Evolutionary conservation across 1,140 invertebrate species (phyloP).

Genomic region (Plectrocnemia conspersa): DNA sequence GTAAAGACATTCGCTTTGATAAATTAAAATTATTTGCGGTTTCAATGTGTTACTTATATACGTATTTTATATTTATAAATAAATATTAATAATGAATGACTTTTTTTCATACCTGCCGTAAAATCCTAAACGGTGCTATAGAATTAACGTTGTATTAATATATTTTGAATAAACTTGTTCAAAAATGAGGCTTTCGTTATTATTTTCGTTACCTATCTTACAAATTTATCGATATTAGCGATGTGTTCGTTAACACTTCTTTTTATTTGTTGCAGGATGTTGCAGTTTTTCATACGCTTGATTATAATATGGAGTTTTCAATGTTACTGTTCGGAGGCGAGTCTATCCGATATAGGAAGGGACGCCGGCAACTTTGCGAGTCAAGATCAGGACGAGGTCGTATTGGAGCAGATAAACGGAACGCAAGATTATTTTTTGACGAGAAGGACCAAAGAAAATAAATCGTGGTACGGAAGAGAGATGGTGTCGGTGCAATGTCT

Average conservation of each 20-base stretch:
- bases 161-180: too few relatives aligned
- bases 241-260: conserved; percentile 35
- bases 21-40: too few relatives aligned
- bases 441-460: conserved; percentile 51
- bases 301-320: neutral
- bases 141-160: too few relatives aligned
- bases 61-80: conserved; percentile 18
- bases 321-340: neutral
- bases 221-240: neutral
- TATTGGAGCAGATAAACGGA: conserved; percentile 51
- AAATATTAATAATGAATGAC: conserved; percentile 9
- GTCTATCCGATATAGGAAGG: conserved; percentile 9
- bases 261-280: conserved; percentile 34
- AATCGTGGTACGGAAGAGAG: conserved; percentile 52
- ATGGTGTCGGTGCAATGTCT: conserved; percentile 54
- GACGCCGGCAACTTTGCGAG: conserved; percentile 12
- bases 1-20: too few relatives aligned
- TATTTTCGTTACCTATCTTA: neutral
- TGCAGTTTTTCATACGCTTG: neutral
- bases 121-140: too few relatives aligned
- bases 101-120: neutral
- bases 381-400: conserved; percentile 29
- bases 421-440: conserved; percentile 52
- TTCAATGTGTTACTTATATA: too few relatives aligned
- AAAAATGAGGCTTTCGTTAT: too few relatives aligned